phyloP scores from a whole-genome alignment of 2,797 vertebrate species.

The Parambassis ranga region DNA sequence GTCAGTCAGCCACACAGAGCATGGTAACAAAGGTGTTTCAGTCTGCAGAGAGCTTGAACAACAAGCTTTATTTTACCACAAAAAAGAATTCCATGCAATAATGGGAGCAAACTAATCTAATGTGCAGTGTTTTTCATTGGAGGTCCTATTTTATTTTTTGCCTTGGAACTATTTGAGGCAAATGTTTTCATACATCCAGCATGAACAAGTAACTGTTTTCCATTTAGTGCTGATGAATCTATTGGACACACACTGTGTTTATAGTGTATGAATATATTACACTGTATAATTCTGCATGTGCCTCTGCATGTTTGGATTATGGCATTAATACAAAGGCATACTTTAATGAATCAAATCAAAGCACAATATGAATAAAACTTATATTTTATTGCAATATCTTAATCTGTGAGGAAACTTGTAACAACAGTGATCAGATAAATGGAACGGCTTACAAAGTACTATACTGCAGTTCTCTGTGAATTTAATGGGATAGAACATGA shows the following conservation, averaged over 20 bases:
- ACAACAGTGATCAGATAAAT: neutral
- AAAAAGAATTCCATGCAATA: neutral
- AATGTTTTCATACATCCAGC: neutral
- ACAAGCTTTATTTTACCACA: neutral
- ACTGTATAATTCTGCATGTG: too few relatives aligned
- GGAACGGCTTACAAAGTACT: neutral
- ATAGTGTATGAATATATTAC: neutral
- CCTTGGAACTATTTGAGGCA: neutral
- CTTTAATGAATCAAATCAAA: neutral
- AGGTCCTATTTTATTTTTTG: neutral
- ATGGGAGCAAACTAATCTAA: neutral
- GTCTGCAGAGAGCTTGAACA: slow-evolving; percentile 1
- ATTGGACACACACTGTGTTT: neutral
- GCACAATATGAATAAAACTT: neutral
- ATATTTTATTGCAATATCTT: neutral
- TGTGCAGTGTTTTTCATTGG: neutral
- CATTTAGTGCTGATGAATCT: neutral
- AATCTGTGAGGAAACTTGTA: neutral
- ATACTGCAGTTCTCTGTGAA: neutral
- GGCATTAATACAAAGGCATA: too few relatives aligned
- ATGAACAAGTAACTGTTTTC: too few relatives aligned
- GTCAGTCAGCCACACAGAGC: slow-evolving; percentile 15
- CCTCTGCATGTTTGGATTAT: too few relatives aligned
- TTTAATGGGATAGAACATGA: neutral
- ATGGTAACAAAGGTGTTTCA: slow-evolving; percentile 27